Base-by-base conservation (phyloP, 2,888 invertebrate species). In the Palloptera scutellata region DNA sequence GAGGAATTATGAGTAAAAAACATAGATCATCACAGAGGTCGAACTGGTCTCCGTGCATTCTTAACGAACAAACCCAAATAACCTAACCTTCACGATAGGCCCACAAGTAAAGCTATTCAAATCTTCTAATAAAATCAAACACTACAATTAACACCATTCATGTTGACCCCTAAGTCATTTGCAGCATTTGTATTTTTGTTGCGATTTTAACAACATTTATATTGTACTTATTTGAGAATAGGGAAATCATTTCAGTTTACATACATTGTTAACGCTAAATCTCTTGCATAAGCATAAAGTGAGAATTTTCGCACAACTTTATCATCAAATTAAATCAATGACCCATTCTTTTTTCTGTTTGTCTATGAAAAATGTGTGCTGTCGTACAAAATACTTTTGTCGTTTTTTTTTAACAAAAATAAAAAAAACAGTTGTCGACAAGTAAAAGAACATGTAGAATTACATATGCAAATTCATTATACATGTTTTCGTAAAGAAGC, bases 121-220 rank as follows among this genome's bases (percentile, higher is more conserved):
- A n/a, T n/a, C 11, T 12, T 54, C 4, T 54, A n/a, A n/a, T 13
- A 55, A 12, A 13, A 1, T 9, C 13, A n/a, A 20, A 54, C 57
- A 59, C 51, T 64, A 19, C 58, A 64, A 64, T 64, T 64, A 64
- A 57, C 64, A 57, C 57, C 57, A 52, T 64, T 64, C 52, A 58
- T 51, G 64, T 58, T 64, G 64, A 64, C 64, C 64, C 58, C 57
- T 51, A 57, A 55, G 55, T 15, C 57, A 51, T 4, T 51, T 17
- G n/a, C n/a, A n/a, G n/a, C 54, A 55, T 57, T 41, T 42, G 64
- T 58, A 57, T 15, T 55, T 53, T 30, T 58, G 40, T 48, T 64
- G 51, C 58, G 64, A 48, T 64, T 64, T 64, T 64, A 58, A 63
- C 55, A 30, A 64, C 51, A 58, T 64, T 41, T n/a, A 57, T 63